Conservation (phyloP, 2,888 invertebrate species). For the Epsilonema sp. region DNA sequence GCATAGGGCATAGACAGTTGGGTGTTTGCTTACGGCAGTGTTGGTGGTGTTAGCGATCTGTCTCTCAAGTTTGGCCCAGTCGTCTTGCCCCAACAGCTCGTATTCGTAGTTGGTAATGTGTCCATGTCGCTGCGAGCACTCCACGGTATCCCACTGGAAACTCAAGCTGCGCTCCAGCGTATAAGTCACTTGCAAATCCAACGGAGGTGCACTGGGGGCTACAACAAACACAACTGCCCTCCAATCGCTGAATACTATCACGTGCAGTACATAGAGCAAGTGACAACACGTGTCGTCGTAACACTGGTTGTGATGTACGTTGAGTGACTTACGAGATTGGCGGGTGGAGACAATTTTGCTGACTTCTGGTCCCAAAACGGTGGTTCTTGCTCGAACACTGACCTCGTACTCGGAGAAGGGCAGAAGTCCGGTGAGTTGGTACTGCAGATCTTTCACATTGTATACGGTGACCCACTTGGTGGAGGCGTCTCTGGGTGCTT, state of each 20-base stretch:
- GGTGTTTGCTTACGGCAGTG: too few relatives aligned
- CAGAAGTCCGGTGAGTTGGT: constrained; percentile 25
- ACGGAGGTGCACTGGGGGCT: constrained; percentile 25
- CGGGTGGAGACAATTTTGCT: constrained; percentile 23
- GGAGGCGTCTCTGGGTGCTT: constrained; percentile 25
- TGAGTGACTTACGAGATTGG: constrained; percentile 14
- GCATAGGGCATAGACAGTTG: too few relatives aligned
- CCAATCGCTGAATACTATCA: neutral
- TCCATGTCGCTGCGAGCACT: constrained; percentile 28
- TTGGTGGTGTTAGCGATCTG: constrained; percentile 27
- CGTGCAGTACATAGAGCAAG: neutral
- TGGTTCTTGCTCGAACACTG: constrained; percentile 21
- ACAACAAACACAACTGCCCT: constrained; percentile 1
- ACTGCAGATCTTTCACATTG: constrained; percentile 27
- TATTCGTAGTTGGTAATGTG: constrained; percentile 27
- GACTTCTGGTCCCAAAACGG: constrained; percentile 25
- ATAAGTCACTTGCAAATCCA: constrained; percentile 24
- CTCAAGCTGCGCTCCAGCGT: constrained; percentile 19
- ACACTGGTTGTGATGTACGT: too few relatives aligned
- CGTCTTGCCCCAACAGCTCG: constrained; percentile 27
- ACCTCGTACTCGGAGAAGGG: constrained; percentile 28
- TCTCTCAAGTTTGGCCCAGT: constrained; percentile 28
- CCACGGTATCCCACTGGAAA: constrained; percentile 22
- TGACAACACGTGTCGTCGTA: too few relatives aligned
- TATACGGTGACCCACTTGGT: constrained; percentile 27